A percentile compares a stretch with the other conserved stretches of the same genome.
Conservation (phyloP, 1,140 invertebrate genomes). For the Myzus persicae region DNA sequence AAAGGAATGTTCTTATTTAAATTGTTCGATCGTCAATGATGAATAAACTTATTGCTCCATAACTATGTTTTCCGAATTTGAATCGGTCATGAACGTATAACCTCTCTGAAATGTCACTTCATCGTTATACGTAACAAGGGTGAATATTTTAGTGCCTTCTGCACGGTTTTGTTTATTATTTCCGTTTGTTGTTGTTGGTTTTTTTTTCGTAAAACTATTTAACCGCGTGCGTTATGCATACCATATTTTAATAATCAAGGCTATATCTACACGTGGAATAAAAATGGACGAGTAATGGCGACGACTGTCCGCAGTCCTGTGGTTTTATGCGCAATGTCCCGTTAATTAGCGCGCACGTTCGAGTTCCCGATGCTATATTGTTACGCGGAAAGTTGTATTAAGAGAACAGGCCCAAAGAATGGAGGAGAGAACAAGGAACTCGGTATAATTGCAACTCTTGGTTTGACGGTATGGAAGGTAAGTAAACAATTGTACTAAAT, state of each 20-base stretch:
- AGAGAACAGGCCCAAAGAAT: background rate
- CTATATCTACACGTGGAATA: background rate
- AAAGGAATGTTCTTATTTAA: background rate
- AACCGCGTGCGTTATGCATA: background rate
- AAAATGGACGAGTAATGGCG: background rate
- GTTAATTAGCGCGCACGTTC: slow-evolving; percentile 34
- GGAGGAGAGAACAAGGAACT: background rate
- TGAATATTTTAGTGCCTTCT: background rate
- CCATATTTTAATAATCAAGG: background rate
- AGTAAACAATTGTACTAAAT: slow-evolving; percentile 46
- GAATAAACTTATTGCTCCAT: background rate
- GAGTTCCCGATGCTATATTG: background rate
- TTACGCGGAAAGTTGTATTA: background rate
- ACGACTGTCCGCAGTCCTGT: background rate
- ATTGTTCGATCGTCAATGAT: background rate
- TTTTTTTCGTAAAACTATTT: background rate
- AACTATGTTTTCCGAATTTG: background rate
- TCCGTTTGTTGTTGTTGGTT: background rate
- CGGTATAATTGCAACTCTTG: slow-evolving; percentile 10
- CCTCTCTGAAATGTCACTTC: background rate
- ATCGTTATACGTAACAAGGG: background rate
- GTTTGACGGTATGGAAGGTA: slow-evolving; percentile 13
- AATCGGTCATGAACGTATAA: background rate
- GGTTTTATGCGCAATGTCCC: background rate
- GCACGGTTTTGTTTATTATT: background rate